phyloP scores from a whole-genome alignment of 2,888 invertebrate species.

The Dicycla oo region DNA sequence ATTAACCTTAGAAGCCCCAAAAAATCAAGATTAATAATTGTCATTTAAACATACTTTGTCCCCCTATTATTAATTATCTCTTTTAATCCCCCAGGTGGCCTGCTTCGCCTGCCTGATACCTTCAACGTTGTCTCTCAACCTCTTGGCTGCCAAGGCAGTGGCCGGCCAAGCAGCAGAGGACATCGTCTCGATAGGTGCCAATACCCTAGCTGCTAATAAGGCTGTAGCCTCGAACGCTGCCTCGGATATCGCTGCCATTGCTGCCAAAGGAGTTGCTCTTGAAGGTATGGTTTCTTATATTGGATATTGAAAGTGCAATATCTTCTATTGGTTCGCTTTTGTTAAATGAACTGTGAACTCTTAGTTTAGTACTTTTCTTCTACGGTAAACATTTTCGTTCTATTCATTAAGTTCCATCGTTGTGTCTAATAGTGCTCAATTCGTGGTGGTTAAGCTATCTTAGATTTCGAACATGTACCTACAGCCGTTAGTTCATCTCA shows the following conservation, averaged over 20 bases:
- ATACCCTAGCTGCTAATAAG: slow-evolving; percentile 29
- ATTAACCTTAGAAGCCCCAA: neutral
- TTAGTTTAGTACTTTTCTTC: no score
- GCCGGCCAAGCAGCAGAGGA: slow-evolving; percentile 24
- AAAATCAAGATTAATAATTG: neutral
- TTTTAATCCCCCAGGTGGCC: slow-evolving; percentile 66
- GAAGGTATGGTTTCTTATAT: slow-evolving; percentile 40
- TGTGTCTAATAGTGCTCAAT: no score
- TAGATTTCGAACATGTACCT: no score
- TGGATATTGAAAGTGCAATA: neutral
- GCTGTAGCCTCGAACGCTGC: slow-evolving; percentile 24
- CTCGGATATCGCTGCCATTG: slow-evolving; percentile 47
- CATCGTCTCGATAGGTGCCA: slow-evolving; percentile 3
- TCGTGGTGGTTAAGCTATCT: no score
- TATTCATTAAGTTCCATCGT: no score
- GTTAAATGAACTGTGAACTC: no score
- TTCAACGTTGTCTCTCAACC: slow-evolving; percentile 51
- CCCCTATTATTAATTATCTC: neutral
- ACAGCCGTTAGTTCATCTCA: no score
- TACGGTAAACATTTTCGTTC: no score
- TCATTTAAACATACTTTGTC: neutral
- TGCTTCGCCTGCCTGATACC: slow-evolving; percentile 72
- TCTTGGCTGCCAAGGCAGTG: slow-evolving; percentile 28
- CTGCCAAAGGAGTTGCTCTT: slow-evolving; percentile 1
- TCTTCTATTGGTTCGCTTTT: no score